phyloP scores from a whole-genome alignment of 1,140 invertebrate genomes.

The Drosophila micromelanica region DNA sequence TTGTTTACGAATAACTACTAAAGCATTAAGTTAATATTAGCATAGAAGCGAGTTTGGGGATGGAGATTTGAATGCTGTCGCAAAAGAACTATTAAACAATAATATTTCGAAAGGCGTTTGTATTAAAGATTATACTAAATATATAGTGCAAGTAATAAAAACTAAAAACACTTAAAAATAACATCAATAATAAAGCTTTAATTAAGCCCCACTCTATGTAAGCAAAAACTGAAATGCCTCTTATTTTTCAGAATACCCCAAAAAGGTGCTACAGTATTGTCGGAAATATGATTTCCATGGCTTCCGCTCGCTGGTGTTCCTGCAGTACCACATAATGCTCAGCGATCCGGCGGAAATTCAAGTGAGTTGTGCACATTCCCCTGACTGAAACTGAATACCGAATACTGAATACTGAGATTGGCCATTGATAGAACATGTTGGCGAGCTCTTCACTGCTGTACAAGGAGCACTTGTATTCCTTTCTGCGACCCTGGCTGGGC shows the following conservation, averaged over 20 bases:
- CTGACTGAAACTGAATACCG: not conserved
- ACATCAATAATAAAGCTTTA: no score
- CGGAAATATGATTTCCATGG: conserved; percentile 82
- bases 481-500: conserved; percentile 76
- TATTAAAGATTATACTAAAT: no score
- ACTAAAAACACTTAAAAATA: no score
- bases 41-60: not conserved
- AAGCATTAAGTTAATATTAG: not conserved
- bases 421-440: conserved; percentile 64
- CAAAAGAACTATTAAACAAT: no score
- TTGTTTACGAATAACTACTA: not conserved
- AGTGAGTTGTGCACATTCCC: conserved; percentile 43
- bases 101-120: no score
- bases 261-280: conserved; percentile 79
- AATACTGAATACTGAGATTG: conserved; percentile 1
- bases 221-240: not conserved
- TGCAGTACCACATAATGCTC: conserved; percentile 79
- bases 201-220: no score
- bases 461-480: conserved; percentile 81
- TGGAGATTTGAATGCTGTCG: no score
- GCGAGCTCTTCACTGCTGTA: conserved; percentile 74
- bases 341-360: conserved; percentile 82
- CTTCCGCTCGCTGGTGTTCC: conserved; percentile 74
- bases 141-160: not conserved
- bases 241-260: conserved; percentile 66